Conservation (phyloP, 2,797 vertebrate species). For the Manis javanica region DNA sequence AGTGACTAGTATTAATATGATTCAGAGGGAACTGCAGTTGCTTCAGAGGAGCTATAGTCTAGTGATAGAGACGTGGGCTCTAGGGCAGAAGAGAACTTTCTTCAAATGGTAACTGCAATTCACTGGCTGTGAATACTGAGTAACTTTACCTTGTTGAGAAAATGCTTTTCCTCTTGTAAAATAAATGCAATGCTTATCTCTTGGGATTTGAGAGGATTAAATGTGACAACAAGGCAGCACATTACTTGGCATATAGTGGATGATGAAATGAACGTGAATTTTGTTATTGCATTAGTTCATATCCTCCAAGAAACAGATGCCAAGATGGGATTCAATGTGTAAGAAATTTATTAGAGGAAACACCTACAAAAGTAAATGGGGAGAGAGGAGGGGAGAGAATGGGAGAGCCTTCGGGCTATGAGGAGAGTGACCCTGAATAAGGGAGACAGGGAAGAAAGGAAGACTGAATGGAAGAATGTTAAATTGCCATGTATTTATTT, state of each 20-base stretch:
- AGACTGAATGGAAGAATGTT: neutral
- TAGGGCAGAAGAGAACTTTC: neutral
- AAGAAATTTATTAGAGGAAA: conserved; percentile 40
- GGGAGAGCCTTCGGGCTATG: neutral
- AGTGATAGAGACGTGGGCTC: neutral
- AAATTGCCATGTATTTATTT: neutral
- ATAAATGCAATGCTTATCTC: conserved; percentile 37
- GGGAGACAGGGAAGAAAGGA: neutral
- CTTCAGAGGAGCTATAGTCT: neutral
- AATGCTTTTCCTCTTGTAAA: conserved; percentile 37
- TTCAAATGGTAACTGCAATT: neutral
- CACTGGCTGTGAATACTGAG: neutral
- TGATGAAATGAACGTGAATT: conserved; percentile 26
- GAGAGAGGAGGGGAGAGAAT: neutral
- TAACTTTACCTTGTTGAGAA: neutral
- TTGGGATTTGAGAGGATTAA: conserved; percentile 46
- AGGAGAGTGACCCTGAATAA: neutral
- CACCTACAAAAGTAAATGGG: neutral
- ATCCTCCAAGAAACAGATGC: conserved; percentile 34
- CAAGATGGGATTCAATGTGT: conserved; percentile 4
- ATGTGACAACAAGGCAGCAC: conserved; percentile 16
- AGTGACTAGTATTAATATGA: neutral
- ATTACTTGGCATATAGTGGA: conserved; percentile 32
- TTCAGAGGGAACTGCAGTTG: neutral
- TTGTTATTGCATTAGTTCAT: conserved; percentile 54